A percentile compares a stretch with the other conserved stretches of the same genome.
phyloP scores from a whole-genome alignment of 2,797 vertebrate species.

The Tokudaia muenninki region DNA sequence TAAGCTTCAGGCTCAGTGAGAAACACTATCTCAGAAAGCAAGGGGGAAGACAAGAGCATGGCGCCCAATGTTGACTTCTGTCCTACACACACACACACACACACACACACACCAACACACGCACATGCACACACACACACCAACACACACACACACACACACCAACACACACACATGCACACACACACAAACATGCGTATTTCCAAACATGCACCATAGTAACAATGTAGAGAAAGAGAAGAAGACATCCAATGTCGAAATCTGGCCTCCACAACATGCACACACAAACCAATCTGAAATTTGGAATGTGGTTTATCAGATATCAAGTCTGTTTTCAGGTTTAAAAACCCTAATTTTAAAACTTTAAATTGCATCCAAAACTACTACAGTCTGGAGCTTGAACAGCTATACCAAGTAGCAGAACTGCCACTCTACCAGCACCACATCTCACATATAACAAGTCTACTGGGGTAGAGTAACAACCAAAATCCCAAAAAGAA shows the following conservation, averaged over 20 bases:
- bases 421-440: not conserved
- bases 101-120: not conserved
- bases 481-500: slow-evolving; percentile 23
- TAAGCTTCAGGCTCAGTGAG: too few species aligned
- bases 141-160: too few species aligned
- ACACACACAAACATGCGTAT: not conserved
- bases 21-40: not conserved
- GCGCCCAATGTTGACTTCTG: not conserved
- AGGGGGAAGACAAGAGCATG: not conserved
- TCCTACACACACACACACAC: not conserved
- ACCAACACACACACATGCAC: too few species aligned
- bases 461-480: not conserved
- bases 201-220: not conserved
- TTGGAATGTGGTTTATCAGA: not conserved
- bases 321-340: not conserved
- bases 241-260: not conserved
- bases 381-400: not conserved
- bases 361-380: slow-evolving; percentile 51
- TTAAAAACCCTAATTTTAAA: slow-evolving; percentile 29
- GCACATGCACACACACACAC: not conserved
- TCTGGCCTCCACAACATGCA: not conserved
- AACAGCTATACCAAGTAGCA: not conserved
- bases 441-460: not conserved
- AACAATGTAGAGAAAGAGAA: not conserved
- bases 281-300: not conserved